Evolutionary conservation across 1,140 invertebrate species (phyloP).

Genomic region (Cydia amplana): DNA sequence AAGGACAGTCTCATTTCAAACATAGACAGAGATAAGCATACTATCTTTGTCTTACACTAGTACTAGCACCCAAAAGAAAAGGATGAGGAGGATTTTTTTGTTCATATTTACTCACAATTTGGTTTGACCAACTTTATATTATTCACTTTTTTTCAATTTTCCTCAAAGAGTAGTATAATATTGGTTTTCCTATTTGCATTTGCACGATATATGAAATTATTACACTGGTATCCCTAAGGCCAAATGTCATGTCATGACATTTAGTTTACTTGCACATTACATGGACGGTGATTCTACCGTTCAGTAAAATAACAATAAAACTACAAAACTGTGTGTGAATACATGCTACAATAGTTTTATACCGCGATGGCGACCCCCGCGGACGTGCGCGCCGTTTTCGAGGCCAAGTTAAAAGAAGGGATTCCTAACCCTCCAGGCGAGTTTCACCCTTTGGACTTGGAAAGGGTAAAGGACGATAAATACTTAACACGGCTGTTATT

Average conservation of each 20-base stretch:
- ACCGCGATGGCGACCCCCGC: constrained; percentile 55
- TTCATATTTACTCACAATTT: no score
- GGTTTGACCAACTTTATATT: no score
- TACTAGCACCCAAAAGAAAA: no score
- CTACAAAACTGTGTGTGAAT: constrained; percentile 14
- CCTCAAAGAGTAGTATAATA: no score
- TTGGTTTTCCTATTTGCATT: no score
- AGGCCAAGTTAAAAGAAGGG: constrained; percentile 56
- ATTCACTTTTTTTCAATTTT: no score
- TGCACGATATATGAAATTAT: no score
- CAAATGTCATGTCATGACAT: constrained; percentile 32
- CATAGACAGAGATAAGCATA: no score
- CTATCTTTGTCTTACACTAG: no score
- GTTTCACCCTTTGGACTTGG: constrained; percentile 66
- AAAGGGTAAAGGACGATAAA: constrained; percentile 69
- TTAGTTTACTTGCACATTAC: constrained; percentile 16
- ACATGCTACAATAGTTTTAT: not conserved
- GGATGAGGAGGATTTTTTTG: no score
- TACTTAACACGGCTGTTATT: constrained; percentile 64
- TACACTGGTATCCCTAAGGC: not conserved
- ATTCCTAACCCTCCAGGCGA: constrained; percentile 50
- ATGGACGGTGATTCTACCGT: constrained; percentile 6
- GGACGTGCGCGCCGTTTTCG: constrained; percentile 60
- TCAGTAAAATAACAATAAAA: constrained; percentile 2
- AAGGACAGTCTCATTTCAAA: no score